A percentile compares a stretch with the other conserved stretches of the same genome.
Evolutionary conservation across 2,888 invertebrate species (phyloP).

Genomic region (Plagodis dolabraria): DNA sequence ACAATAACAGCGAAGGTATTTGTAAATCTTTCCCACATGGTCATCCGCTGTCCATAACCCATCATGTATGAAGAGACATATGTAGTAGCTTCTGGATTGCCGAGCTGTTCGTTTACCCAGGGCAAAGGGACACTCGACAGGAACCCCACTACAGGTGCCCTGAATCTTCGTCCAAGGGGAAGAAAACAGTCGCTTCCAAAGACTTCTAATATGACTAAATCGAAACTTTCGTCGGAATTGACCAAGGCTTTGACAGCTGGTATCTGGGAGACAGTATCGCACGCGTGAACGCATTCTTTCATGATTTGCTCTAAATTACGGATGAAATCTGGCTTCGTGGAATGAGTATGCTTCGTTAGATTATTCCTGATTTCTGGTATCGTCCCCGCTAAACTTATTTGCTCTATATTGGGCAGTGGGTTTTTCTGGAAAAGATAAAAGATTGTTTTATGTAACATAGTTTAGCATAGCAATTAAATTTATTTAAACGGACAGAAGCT

Average conservation of each 20-base stretch:
- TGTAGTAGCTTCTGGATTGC: slow-evolving; percentile 83
- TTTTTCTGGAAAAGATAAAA: slow-evolving; percentile 66
- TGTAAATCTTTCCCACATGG: slow-evolving; percentile 71
- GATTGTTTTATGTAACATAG: too few species aligned
- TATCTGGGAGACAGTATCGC: slow-evolving; percentile 69
- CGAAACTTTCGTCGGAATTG: slow-evolving; percentile 66
- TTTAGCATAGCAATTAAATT: too few species aligned
- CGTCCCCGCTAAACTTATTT: slow-evolving; percentile 78
- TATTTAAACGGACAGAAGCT: too few species aligned
- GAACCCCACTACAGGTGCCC: slow-evolving; percentile 81
- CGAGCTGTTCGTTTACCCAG: slow-evolving; percentile 83
- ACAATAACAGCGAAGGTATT: slow-evolving; percentile 73
- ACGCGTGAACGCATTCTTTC: slow-evolving; percentile 75
- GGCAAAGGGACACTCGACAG: slow-evolving; percentile 82
- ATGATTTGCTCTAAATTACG: slow-evolving; percentile 75
- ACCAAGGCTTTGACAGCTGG: slow-evolving; percentile 68
- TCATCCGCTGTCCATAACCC: slow-evolving; percentile 78
- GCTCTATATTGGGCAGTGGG: slow-evolving; percentile 67
- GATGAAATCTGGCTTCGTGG: slow-evolving; percentile 68
- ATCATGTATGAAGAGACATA: slow-evolving; percentile 84
- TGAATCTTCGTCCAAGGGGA: slow-evolving; percentile 80
- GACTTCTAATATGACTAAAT: slow-evolving; percentile 77
- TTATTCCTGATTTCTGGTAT: slow-evolving; percentile 77
- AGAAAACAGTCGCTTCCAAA: slow-evolving; percentile 85
- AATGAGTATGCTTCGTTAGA: slow-evolving; percentile 62